Evolutionary conservation across 23 tunicate species (phyloP).

Genomic region (Aplidium turbinatum): DNA sequence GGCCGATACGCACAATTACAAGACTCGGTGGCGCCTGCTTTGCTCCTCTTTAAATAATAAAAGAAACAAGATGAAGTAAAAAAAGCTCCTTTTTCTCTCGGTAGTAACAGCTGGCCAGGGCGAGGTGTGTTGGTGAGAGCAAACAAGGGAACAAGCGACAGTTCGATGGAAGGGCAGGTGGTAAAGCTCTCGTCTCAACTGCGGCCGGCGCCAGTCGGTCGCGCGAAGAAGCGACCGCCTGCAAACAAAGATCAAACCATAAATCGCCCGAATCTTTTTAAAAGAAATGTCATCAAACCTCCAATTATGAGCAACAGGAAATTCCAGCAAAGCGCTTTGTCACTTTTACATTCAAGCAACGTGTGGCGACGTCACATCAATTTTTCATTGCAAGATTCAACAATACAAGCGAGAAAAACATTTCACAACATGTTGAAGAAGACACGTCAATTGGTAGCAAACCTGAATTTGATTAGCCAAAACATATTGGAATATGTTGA

Average conservation of each 20-base stretch:
- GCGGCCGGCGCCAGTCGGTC: slow-evolving; percentile 54
- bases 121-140: slow-evolving; percentile 34
- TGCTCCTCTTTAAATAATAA: slow-evolving; percentile 34
- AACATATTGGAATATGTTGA: too few relatives aligned
- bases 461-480: too few relatives aligned
- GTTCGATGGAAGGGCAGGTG: slow-evolving; percentile 51
- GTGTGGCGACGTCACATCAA: too few relatives aligned
- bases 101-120: slow-evolving; percentile 62
- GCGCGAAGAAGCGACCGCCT: slow-evolving; percentile 39
- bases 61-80: slow-evolving; percentile 45
- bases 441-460: too few relatives aligned
- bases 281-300: neutral
- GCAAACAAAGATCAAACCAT: slow-evolving; percentile 54
- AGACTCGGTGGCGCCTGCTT: slow-evolving; percentile 64
- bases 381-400: too few relatives aligned
- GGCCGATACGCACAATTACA: slow-evolving; percentile 48
- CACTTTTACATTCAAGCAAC: too few relatives aligned
- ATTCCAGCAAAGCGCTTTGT: too few relatives aligned
- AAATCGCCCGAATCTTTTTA: slow-evolving; percentile 30
- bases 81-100: slow-evolving; percentile 1
- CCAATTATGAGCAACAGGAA: neutral
- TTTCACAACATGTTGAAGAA: too few relatives aligned
- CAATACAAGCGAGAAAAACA: too few relatives aligned
- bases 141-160: slow-evolving; percentile 38
- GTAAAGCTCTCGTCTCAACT: slow-evolving; percentile 31